These are phyloP conservation scores for Drosophila seclusa DNA, from an alignment of 2,888 invertebrate genomes.

Conservation along the genomic window DNA sequence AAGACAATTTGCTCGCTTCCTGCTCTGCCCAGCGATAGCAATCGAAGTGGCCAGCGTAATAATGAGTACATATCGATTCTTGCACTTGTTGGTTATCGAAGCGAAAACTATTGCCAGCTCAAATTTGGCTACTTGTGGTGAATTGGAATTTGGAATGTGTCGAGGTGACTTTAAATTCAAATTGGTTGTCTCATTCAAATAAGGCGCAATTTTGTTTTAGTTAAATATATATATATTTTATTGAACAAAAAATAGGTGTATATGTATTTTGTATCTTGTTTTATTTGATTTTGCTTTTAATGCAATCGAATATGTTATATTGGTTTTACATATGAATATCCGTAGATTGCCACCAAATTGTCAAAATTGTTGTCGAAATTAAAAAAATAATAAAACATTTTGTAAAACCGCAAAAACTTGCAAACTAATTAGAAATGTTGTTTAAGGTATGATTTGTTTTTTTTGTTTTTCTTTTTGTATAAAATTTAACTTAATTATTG, in stretches of 20 bases:
- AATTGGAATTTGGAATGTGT: neutral
- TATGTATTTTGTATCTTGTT: constrained; percentile 57
- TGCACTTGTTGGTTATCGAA: constrained; percentile 23
- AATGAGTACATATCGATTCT: constrained; percentile 41
- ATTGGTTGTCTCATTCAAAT: neutral
- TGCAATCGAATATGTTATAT: constrained; percentile 44
- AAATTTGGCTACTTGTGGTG: neutral
- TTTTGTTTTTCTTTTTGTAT: constrained; percentile 39
- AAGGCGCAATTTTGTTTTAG: constrained; percentile 32
- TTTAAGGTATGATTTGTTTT: constrained; percentile 35
- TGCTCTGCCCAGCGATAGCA: constrained; percentile 20
- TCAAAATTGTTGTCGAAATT: constrained; percentile 33
- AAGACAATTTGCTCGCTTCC: neutral
- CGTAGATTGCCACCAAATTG: constrained; percentile 34
- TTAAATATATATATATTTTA: constrained; percentile 78
- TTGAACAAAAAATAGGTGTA: constrained; percentile 73
- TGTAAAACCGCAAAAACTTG: constrained; percentile 63
- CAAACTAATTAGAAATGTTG: constrained; percentile 55
- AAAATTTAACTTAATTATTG: constrained; percentile 73
- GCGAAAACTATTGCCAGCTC: neutral
- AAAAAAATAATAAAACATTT: constrained; percentile 10
- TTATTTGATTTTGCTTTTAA: constrained; percentile 30
- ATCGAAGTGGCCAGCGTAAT: constrained; percentile 27
- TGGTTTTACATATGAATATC: constrained; percentile 7
- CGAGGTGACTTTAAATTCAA: constrained; percentile 1